Evolutionary conservation across 2,888 invertebrate genomes (phyloP), one percentile per base, ranked within the genome.

Genomic region (Belgica antarctica): DNA sequence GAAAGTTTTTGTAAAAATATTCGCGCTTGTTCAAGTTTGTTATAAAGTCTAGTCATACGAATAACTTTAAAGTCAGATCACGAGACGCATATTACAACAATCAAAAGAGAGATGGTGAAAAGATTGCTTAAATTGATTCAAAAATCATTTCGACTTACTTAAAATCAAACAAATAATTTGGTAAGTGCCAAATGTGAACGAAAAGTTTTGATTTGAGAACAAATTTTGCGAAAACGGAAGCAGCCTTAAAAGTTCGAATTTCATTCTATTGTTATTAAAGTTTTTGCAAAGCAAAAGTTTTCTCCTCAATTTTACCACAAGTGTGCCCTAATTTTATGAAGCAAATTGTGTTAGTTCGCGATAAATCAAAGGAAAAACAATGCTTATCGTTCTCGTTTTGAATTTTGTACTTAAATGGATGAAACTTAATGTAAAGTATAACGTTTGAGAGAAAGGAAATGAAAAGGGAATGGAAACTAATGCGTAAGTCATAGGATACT

Each of bases 241-340:
- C 57, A 57, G 57, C 57, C 57, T 57, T 57, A 57, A 19, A 57
- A 57, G 22, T 3, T 19, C 5, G 17, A 47, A 15, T 47, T 47
- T 47, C 47, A 34, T 7, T 34, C 12, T 34, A 34, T 34, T 7
- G 12, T 12, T 34, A 8, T 34, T 34, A 12, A 34, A 34, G n/a
- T 34, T 34, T 34, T 7, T 8, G 34, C 34, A 34, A 34, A 34
- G 2, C 41, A n/a, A n/a, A n/a, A n/a, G n/a, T 41, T 15, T 41
- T 41, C 41, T 41, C 41, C n/a, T 41, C 41, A n/a, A n/a, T 41
- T 41, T 41, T 10, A 41, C 15, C 41, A 41, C 41, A 41, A 41
- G 15, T 57, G 57, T 57, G 57, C 57, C 57, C 57, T 57, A 41
- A 41, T 41, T 41, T 41, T 15, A 41, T 41, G 41, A 41, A 15